These are phyloP conservation scores for Phrynocephalus guinanensis DNA, from an alignment of 2,797 vertebrate genomes.

Conservation along the genomic window DNA sequence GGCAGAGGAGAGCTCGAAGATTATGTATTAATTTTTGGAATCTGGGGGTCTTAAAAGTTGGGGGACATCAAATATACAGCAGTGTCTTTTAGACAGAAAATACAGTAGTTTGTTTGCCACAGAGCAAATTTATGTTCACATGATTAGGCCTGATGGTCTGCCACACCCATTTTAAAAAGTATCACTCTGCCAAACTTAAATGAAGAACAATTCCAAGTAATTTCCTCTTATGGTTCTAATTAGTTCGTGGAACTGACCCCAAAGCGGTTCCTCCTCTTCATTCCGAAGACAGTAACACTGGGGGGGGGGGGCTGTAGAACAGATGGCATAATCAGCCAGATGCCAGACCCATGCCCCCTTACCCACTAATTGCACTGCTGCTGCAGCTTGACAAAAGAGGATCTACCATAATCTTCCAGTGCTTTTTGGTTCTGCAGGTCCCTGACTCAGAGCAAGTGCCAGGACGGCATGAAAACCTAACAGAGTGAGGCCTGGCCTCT, in stretches of 20 bases:
- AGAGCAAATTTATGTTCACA: background rate
- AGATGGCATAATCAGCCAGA: background rate
- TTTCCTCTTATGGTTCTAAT: slow-evolving; percentile 26
- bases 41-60: too few species aligned
- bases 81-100: too few species aligned
- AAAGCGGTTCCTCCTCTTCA: background rate
- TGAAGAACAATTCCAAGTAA: background rate
- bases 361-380: too few species aligned
- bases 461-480: background rate
- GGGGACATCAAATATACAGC: too few species aligned
- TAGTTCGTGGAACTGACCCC: slow-evolving; percentile 31
- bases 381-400: background rate
- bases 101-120: slow-evolving; percentile 2
- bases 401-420: background rate
- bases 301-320: background rate
- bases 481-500: too few species aligned
- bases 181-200: slow-evolving; percentile 7
- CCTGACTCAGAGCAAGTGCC: background rate
- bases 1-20: too few species aligned
- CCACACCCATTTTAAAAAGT: slow-evolving; percentile 20
- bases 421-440: too few species aligned
- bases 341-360: background rate
- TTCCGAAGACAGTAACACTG: background rate
- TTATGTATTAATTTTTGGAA: too few species aligned
- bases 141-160: background rate